phyloP scores from a whole-genome alignment of 2,888 invertebrate genomes.

The Pyrochroa serraticornis region DNA sequence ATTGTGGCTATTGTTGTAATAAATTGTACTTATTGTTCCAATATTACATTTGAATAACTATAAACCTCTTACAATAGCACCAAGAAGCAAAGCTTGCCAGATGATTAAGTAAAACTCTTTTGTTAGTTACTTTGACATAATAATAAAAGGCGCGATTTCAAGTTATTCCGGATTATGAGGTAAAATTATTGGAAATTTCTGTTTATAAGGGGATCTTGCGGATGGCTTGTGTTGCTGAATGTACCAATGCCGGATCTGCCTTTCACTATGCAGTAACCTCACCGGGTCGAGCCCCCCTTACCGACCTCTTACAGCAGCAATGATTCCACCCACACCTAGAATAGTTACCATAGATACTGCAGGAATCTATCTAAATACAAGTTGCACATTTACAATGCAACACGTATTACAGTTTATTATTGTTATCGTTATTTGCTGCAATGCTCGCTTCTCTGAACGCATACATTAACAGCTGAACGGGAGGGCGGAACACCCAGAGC shows the following conservation, averaged over 20 bases:
- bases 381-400: slow-evolving; percentile 52
- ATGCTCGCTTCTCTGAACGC: slow-evolving; percentile 25
- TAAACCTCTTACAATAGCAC: neutral
- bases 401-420: slow-evolving; percentile 51
- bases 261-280: slow-evolving; percentile 56
- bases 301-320: slow-evolving; percentile 50
- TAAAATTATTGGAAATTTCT: neutral
- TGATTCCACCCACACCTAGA: slow-evolving; percentile 56
- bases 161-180: neutral
- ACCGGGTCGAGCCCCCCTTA: slow-evolving; percentile 46
- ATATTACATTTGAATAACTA: no score
- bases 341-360: slow-evolving; percentile 51
- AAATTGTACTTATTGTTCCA: neutral
- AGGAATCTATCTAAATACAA: slow-evolving; percentile 52
- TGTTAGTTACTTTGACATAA: no score
- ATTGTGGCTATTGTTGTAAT: neutral
- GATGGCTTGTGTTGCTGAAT: slow-evolving; percentile 39
- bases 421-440: slow-evolving; percentile 47
- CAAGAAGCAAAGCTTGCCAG: neutral
- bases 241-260: slow-evolving; percentile 55
- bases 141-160: no score
- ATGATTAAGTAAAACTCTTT: no score
- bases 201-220: slow-evolving; percentile 28
- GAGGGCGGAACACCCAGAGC: no score
- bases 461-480: slow-evolving; percentile 17